Evolutionary conservation across 2,797 vertebrate genomes (phyloP).

Genomic region (Gambelia wislizenii): DNA sequence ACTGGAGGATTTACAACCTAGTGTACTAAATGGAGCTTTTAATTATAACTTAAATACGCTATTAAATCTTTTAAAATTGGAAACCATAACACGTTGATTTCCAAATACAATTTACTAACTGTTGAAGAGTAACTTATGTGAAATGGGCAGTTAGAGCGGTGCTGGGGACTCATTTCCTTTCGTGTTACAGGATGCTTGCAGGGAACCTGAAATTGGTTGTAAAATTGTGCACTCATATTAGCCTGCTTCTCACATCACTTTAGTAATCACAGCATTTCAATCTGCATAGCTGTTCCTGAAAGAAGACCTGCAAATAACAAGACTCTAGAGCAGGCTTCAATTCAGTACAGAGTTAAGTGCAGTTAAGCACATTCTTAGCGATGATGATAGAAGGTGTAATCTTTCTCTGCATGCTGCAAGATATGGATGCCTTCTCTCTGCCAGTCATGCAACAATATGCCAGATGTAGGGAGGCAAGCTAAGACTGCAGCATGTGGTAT

Average conservation of each 20-base stretch:
- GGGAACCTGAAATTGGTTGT: slow-evolving; percentile 52
- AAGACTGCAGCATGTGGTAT: not conserved
- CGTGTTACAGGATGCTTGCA: slow-evolving; percentile 49
- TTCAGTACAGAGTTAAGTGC: not conserved
- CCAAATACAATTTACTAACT: slow-evolving; percentile 51
- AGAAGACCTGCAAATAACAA: not conserved
- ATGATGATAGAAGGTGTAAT: not conserved
- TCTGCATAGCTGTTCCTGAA: not conserved
- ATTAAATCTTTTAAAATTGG: slow-evolving; percentile 37
- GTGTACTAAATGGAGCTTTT: slow-evolving; percentile 39
- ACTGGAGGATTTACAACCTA: slow-evolving; percentile 18
- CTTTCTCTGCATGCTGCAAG: not conserved
- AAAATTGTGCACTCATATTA: slow-evolving; percentile 45
- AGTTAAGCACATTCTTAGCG: not conserved
- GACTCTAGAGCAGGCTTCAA: not conserved
- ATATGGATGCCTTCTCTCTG: not conserved
- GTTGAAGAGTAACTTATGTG: slow-evolving; percentile 45
- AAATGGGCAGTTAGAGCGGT: slow-evolving; percentile 28
- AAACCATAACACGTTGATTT: slow-evolving; percentile 45
- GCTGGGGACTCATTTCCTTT: slow-evolving; percentile 36
- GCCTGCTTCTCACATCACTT: not conserved
- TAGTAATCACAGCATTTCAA: not conserved
- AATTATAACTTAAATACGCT: slow-evolving; percentile 47
- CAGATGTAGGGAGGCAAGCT: not conserved
- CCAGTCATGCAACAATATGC: too few relatives aligned